These are phyloP conservation scores for Amblyopsis rosae DNA, from an alignment of 2,113 vertebrate genomes.

Conservation along the genomic window DNA sequence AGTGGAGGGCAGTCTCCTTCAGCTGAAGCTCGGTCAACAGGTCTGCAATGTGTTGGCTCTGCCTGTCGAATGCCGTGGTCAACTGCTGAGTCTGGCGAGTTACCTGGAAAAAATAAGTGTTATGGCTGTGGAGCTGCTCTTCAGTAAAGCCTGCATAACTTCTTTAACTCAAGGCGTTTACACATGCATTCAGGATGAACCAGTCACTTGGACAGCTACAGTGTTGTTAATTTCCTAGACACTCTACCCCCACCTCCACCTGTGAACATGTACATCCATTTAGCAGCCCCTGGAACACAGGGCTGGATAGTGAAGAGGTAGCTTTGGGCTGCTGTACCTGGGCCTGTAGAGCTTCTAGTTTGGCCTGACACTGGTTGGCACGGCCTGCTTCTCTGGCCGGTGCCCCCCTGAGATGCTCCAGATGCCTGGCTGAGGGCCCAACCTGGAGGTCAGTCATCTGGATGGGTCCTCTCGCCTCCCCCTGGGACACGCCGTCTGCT, in stretches of 20 bases:
- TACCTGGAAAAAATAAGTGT: slow-evolving; percentile 47
- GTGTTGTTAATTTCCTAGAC: too few species aligned
- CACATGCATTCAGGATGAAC: too few species aligned
- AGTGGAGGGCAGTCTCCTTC: slow-evolving; percentile 67
- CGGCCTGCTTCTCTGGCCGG: slow-evolving; percentile 59
- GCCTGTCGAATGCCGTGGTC: slow-evolving; percentile 77
- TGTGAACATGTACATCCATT: too few species aligned
- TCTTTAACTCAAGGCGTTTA: not conserved
- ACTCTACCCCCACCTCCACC: too few species aligned
- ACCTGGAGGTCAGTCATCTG: not conserved
- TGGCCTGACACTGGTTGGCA: slow-evolving; percentile 63
- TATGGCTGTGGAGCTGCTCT: not conserved
- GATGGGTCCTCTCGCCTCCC: slow-evolving; percentile 1
- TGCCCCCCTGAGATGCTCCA: slow-evolving; percentile 59
- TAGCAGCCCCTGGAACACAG: too few species aligned
- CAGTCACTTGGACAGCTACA: too few species aligned
- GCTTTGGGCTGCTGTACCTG: slow-evolving; percentile 52
- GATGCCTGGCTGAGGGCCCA: slow-evolving; percentile 41
- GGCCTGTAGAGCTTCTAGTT: slow-evolving; percentile 74
- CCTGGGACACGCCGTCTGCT: not conserved
- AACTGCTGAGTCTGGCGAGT: slow-evolving; percentile 77
- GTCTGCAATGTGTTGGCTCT: slow-evolving; percentile 75
- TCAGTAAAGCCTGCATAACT: not conserved
- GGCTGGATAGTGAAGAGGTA: not conserved
- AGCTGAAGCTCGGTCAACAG: slow-evolving; percentile 75